Evolutionary conservation across 2,113 vertebrate species (phyloP), one percentile per base, ranked within the genome.

Genomic region (Carettochelys insculpta): DNA sequence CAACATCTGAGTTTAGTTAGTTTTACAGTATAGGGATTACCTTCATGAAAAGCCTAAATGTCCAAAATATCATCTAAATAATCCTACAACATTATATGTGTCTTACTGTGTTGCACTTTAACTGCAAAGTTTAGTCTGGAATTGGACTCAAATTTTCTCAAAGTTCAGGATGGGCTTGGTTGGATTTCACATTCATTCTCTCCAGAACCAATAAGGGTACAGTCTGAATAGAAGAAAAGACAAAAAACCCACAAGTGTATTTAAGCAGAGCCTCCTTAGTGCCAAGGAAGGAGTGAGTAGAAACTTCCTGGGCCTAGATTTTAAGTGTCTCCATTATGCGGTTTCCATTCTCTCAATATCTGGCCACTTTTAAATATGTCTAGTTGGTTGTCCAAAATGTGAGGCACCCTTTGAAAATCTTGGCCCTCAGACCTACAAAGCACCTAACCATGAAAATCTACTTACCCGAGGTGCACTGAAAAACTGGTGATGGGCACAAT

Each of bases 81-180:
- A 34, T 77, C 29, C 19, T 77, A 77, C 19, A 17, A 38, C 16
- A 20, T 11, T 80, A 50, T 17, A 22, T 90, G 47, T 78, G 41
- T 68, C 12, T 89, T 83, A 25, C 1, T 5, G 8, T 56, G 85
- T 85, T 94, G 85, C 1, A 51, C 20, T 29, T 77, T 31, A 81
- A 41, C 52, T 2, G 0, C 50, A n/a, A 91, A 78, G 25, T 3
- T 81, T 48, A 14, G 22, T 75, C 29, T 43, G 41, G 71, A 75
- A 45, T 45, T 68, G 61, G 61, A 68, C 61, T 68, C 61, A 38
- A 38, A 38, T 68, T 68, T 68, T 68, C 41, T 43, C 41, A 16
- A 43, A 50, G 16, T 0, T 0, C 48, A 11, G 48, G 78, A 71
- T 13, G 11, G 43, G 41, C 1, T n/a, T 0, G 2, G 41, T 75